Evolutionary conservation across 2,888 invertebrate species (phyloP), one percentile per base, ranked within the genome.

Genomic region (Ditylenchus weischeri): DNA sequence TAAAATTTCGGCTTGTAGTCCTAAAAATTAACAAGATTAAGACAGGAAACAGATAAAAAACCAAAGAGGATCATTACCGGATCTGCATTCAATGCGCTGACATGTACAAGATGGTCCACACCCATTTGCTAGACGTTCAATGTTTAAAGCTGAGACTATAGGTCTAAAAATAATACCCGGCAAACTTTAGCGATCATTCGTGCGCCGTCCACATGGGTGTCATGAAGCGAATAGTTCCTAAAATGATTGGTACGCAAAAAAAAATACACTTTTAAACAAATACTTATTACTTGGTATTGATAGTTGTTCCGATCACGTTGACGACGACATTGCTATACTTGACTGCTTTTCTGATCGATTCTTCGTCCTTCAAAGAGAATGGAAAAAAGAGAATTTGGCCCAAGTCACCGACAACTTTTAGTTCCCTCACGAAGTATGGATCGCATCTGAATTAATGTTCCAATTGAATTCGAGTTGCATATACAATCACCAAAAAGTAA

Each of bases 321-420:
- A 98, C 89, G 0, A 96, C 98, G 63, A 96, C 92, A 86, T 96
- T 94, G 0, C 96, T 96, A 86, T 98, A 90, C 82, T 90, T 90
- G 50, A 98, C 88, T 13, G 75, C 80, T 70, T 83, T 85, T 29
- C 84, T 76, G 76, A 98, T 90, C 0, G 91, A 89, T 49, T 90
- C 90, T 73, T 93, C 91, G 86, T 96, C 93, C 51, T 87, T 85
- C 57, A 96, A 83, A 81, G 93, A 85, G 84, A 88, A 94, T 15
- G 90, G 91, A 68, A 78, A 79, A 69, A 79, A 81, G n/a, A 82
- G 73, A 19, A 80, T 75, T 71, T 81, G 81, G 29, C 81, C 98
- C 72, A 98, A 87, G 85, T 99, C 98, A 29, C 96, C 96, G 78
- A 87, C 87, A 0, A 94, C 86, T 85, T 92, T 93, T 54, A 94